Evolutionary conservation across 2,888 invertebrate genomes (phyloP).

Genomic region (Yponomeuta malinellus): DNA sequence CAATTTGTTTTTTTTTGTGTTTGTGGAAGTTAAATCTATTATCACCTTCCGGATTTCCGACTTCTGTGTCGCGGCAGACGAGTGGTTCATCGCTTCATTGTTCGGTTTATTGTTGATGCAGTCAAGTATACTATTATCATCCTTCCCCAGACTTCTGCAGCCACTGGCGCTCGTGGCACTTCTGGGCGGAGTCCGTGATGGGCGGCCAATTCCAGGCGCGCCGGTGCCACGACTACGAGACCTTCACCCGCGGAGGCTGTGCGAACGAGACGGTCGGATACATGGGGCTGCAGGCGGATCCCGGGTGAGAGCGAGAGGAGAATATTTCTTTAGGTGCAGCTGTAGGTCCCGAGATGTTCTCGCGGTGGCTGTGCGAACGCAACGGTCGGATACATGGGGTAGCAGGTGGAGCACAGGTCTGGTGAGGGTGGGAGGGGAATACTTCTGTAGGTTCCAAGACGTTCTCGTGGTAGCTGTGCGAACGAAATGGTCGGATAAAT

Average conservation of each 20-base stretch:
- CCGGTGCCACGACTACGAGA: conserved; percentile 50
- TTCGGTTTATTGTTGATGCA: neutral
- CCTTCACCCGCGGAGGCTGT: conserved; percentile 58
- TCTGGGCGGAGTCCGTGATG: conserved; percentile 60
- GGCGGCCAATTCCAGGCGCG: conserved; percentile 49
- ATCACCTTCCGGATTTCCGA: too few species aligned
- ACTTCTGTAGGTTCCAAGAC: too few species aligned
- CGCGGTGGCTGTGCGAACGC: conserved; percentile 48
- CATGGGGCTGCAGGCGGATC: conserved; percentile 48
- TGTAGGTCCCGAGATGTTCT: conserved; percentile 13
- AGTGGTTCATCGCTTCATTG: too few species aligned
- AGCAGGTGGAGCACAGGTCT: conserved; percentile 31
- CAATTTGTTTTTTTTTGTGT: too few species aligned
- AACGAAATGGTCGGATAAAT: too few species aligned
- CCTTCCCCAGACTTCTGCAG: conserved; percentile 61
- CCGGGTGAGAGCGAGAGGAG: conserved; percentile 30
- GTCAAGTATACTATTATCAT: neutral
- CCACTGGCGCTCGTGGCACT: conserved; percentile 66
- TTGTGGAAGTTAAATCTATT: too few species aligned
- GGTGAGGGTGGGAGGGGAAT: conserved; percentile 25
- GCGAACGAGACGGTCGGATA: conserved; percentile 31
- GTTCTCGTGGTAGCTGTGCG: too few species aligned
- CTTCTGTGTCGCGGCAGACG: too few species aligned
- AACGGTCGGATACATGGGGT: conserved; percentile 46
- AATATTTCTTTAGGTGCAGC: too few species aligned